Conservation (phyloP, 1,140 invertebrate species). For the Drosophila tani region DNA sequence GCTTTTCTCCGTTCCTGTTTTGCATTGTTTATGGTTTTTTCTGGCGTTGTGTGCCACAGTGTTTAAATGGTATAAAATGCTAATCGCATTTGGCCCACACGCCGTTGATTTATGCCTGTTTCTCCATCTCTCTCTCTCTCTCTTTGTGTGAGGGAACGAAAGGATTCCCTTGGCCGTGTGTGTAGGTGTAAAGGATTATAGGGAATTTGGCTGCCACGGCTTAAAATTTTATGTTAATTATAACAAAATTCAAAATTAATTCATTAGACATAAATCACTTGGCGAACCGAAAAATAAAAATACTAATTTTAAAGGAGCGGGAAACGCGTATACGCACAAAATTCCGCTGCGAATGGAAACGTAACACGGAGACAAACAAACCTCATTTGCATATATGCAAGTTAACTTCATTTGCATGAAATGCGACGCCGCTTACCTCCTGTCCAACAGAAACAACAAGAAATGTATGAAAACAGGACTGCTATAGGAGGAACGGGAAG, state of each 20-base stretch:
- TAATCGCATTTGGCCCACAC: constrained; percentile 77
- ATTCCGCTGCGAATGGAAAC: constrained; percentile 36
- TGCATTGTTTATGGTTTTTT: constrained; percentile 40
- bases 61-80: constrained; percentile 80
- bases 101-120: constrained; percentile 48
- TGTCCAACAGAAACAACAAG: constrained; percentile 6
- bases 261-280: constrained; percentile 70
- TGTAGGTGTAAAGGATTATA: constrained; percentile 27
- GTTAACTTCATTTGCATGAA: constrained; percentile 76
- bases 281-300: constrained; percentile 18
- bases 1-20: constrained; percentile 40
- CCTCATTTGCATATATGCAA: constrained; percentile 67
- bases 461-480: constrained; percentile 7
- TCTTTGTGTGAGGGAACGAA: constrained; percentile 7
- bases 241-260: constrained; percentile 68
- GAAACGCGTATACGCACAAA: constrained; percentile 25
- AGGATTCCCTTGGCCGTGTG: constrained; percentile 18
- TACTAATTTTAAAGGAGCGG: constrained; percentile 2
- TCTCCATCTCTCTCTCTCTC: neutral
- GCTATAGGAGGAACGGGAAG: neutral
- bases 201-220: constrained; percentile 19
- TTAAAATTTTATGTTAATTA: constrained; percentile 69
- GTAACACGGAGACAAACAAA: constrained; percentile 25
- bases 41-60: constrained; percentile 37
- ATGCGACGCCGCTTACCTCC: constrained; percentile 48